Conservation (phyloP, 2,888 invertebrate genomes). For the Plagodis pulveraria region DNA sequence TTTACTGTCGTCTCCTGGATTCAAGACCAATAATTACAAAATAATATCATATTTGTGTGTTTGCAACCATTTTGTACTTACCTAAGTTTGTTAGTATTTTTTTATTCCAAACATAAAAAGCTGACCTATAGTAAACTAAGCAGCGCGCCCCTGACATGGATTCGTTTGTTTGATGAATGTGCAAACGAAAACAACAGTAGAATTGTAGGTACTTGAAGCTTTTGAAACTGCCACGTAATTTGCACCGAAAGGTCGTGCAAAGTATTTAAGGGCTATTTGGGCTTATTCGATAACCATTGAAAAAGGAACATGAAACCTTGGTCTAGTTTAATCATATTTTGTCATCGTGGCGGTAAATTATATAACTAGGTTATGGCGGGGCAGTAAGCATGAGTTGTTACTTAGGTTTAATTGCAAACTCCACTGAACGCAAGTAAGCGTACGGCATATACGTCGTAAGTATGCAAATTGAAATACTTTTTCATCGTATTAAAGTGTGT, state of each 20-base stretch:
- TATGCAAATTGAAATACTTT: conserved; percentile 35
- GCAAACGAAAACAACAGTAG: conserved; percentile 49
- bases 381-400: no score
- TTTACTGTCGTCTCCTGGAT: no score
- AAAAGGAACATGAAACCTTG: conserved; percentile 27
- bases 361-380: neutral
- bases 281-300: conserved; percentile 11
- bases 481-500: conserved; percentile 37
- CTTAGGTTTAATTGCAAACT: conserved; percentile 25
- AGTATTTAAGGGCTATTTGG: conserved; percentile 7
- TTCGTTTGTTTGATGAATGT: conserved; percentile 62
- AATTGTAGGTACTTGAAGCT: conserved; percentile 33
- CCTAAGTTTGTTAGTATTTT: no score
- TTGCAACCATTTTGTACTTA: no score
- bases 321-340: conserved; percentile 19
- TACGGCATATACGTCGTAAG: conserved; percentile 21
- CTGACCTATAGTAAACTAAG: conserved; percentile 16
- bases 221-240: conserved; percentile 23
- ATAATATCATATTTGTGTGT: no score
- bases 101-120: conserved; percentile 16
- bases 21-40: no score
- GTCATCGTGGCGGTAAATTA: neutral
- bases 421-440: conserved; percentile 19
- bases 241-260: conserved; percentile 13
- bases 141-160: conserved; percentile 66